Percentiles rank a stretch among this genome's conserved stretches.
Conservation (phyloP, 2,888 invertebrate species). For the Ditula angustiorana region DNA sequence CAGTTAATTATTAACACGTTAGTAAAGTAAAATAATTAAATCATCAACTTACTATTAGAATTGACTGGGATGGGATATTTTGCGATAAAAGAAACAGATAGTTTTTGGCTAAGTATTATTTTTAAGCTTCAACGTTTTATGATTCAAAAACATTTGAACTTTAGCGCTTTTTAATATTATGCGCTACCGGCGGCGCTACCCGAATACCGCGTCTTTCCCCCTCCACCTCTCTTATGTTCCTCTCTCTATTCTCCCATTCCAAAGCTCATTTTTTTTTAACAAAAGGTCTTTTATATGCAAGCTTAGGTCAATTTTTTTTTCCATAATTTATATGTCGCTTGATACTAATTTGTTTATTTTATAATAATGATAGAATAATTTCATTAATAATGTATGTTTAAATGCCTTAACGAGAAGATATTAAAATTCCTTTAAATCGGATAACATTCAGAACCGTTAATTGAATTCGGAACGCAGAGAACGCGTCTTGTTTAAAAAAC, state of each 20-base stretch:
- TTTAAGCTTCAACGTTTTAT: neutral
- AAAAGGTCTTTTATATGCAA: constrained; percentile 62
- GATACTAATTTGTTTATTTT: neutral
- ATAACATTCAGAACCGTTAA: constrained; percentile 10
- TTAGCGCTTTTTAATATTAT: constrained; percentile 62
- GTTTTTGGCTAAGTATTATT: too few species aligned
- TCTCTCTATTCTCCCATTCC: constrained; percentile 60
- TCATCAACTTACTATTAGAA: too few species aligned
- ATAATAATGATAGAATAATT: constrained; percentile 33
- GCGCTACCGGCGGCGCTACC: constrained; percentile 60
- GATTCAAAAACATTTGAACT: constrained; percentile 47
- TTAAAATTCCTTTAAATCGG: neutral
- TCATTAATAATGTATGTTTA: neutral
- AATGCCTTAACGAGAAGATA: neutral
- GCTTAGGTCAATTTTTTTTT: constrained; percentile 40
- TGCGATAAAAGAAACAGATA: too few species aligned
- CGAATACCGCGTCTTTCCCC: constrained; percentile 76
- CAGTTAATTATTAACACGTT: too few species aligned
- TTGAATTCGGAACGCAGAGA: constrained; percentile 59
- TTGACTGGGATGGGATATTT: too few species aligned
- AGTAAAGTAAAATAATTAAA: too few species aligned
- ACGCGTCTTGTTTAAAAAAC: constrained; percentile 57
- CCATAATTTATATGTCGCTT: neutral
- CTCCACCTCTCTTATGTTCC: constrained; percentile 57
- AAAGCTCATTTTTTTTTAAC: constrained; percentile 61